Evolutionary conservation across 2,888 invertebrate species (phyloP).

Genomic region (Tetragnatha montana): DNA sequence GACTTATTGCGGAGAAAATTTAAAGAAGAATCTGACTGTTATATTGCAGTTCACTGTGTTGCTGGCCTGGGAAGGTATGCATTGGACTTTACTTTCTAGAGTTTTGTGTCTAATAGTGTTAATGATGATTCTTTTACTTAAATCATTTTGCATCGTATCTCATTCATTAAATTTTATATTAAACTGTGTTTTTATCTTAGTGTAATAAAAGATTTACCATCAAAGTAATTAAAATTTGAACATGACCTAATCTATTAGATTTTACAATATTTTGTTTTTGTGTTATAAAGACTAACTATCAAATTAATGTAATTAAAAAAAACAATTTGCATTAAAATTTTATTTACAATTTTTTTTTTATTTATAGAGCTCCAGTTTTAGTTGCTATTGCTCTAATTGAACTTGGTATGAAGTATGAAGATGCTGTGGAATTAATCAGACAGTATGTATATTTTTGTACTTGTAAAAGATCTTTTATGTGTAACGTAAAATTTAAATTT

Average conservation of each 20-base stretch:
- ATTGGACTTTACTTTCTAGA: neutral
- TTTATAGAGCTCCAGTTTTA: slow-evolving; percentile 92
- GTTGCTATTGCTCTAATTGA: slow-evolving; percentile 98
- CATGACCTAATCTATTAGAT: neutral
- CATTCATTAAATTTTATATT: neutral
- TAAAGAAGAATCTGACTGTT: slow-evolving; percentile 77
- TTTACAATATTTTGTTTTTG: too few species aligned
- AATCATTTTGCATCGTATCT: neutral
- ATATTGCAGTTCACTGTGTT: slow-evolving; percentile 99
- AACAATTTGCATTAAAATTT: neutral
- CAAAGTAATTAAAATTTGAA: too few species aligned
- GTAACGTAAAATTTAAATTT: too few species aligned
- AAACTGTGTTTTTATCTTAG: neutral
- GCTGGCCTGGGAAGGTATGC: slow-evolving; percentile 88
- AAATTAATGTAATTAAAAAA: neutral
- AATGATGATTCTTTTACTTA: neutral
- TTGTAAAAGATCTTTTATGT: too few species aligned
- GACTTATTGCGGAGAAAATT: slow-evolving; percentile 89
- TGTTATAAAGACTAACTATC: too few species aligned
- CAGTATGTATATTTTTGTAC: slow-evolving; percentile 48
- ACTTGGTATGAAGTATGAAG: slow-evolving; percentile 98
- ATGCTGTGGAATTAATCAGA: slow-evolving; percentile 98
- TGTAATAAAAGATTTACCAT: neutral
- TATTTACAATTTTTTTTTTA: neutral
- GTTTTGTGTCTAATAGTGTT: too few species aligned